Percentiles rank a stretch among this genome's conserved stretches.
phyloP scores from a whole-genome alignment of 2,797 vertebrate genomes.

The Emydoidea blandingii region DNA sequence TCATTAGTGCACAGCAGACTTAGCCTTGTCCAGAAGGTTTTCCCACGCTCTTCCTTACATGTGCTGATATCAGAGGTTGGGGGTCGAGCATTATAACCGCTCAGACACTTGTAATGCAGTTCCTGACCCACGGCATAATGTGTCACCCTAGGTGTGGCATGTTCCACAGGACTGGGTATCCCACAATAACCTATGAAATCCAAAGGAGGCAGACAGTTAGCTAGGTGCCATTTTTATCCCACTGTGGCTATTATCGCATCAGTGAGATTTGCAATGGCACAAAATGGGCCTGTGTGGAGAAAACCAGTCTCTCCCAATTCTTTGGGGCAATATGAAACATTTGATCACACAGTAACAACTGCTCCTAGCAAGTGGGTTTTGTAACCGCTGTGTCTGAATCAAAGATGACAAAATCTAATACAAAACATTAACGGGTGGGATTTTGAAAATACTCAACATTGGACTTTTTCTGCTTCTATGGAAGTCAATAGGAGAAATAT shows the following conservation, averaged over 20 bases:
- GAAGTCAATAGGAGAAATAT: not conserved
- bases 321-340: not conserved
- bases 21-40: not conserved
- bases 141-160: rapidly evolving
- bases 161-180: not conserved
- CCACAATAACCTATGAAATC: not conserved
- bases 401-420: not conserved
- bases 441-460: not conserved
- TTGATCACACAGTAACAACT: not conserved
- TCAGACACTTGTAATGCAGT: not conserved
- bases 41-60: not conserved
- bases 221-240: not conserved
- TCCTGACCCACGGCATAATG: not conserved
- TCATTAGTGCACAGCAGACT: not conserved
- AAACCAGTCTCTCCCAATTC: not conserved
- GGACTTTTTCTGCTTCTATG: not conserved
- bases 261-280: not conserved
- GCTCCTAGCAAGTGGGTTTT: not conserved
- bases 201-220: not conserved
- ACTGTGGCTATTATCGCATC: not conserved
- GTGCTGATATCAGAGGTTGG: not conserved
- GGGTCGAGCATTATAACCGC: not conserved
- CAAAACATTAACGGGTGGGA: not conserved
- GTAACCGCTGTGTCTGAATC: not conserved
- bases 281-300: not conserved